Evolutionary conservation across 1,140 invertebrate species (phyloP).

Genomic region (Helicoverpa armigera): DNA sequence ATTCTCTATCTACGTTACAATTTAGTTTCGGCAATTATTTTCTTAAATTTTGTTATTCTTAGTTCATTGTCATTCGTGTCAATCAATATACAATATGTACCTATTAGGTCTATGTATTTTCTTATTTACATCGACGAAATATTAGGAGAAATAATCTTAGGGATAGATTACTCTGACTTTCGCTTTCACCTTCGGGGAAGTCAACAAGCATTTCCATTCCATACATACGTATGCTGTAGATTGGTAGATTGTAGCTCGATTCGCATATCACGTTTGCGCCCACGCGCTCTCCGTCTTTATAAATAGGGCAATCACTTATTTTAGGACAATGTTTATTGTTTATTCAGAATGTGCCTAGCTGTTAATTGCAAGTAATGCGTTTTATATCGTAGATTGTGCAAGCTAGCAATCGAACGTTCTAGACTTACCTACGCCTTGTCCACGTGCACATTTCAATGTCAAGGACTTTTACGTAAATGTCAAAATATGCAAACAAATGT

Average conservation of each 20-base stretch:
- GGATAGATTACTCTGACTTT: too few species aligned
- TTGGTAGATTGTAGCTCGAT: neutral
- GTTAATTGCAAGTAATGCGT: neutral
- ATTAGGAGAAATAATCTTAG: too few species aligned
- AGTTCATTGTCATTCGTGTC: neutral
- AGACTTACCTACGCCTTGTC: neutral
- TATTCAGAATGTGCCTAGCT: neutral
- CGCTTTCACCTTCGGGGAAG: too few species aligned
- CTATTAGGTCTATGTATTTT: too few species aligned
- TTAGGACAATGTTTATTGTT: constrained; percentile 14
- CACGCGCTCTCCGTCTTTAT: neutral
- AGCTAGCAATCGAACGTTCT: neutral
- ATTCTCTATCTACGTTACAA: neutral
- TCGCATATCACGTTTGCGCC: constrained; percentile 17
- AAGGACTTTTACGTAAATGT: constrained; percentile 26
- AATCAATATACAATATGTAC: too few species aligned
- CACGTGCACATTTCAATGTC: constrained; percentile 33
- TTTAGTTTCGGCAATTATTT: neutral
- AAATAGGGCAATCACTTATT: constrained; percentile 13
- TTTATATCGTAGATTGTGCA: constrained; percentile 12
- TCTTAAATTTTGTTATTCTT: neutral
- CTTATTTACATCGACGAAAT: too few species aligned
- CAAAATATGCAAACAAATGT: neutral
- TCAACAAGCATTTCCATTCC: neutral
- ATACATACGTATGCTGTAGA: neutral